These are phyloP conservation scores for Ciconia maguari DNA, from an alignment of 2,113 vertebrate species.

Conservation along the genomic window DNA sequence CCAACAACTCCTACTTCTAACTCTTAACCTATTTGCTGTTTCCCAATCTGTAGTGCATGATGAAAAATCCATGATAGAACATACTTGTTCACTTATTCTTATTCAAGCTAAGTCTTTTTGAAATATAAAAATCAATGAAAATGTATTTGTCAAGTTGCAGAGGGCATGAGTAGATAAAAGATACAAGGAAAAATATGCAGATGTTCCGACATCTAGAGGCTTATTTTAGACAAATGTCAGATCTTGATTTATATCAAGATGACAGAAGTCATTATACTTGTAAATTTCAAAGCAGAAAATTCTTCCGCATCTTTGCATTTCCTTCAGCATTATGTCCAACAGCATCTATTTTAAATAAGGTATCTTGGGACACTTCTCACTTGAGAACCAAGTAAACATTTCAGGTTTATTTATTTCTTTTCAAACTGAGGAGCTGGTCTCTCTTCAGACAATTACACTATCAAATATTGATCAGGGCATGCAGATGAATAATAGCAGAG, in stretches of 20 bases:
- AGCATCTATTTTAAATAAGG: not conserved
- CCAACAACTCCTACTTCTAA: not conserved
- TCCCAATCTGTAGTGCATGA: not conserved
- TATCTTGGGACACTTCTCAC: not conserved
- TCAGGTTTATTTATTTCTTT: not conserved
- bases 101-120: not conserved
- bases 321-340: not conserved
- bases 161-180: not conserved
- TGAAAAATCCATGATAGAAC: not conserved
- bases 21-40: not conserved
- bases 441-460: not conserved
- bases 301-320: not conserved
- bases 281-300: not conserved
- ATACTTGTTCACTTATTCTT: not conserved
- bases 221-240: not conserved
- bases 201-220: not conserved
- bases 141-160: not conserved
- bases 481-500: not conserved
- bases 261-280: not conserved
- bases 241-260: constrained; percentile 16
- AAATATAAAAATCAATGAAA: not conserved
- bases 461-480: not conserved
- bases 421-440: not conserved
- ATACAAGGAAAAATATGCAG: not conserved
- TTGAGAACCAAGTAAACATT: not conserved